phyloP scores from a whole-genome alignment of 2,888 invertebrate species.

The Pyrrhia umbra region DNA sequence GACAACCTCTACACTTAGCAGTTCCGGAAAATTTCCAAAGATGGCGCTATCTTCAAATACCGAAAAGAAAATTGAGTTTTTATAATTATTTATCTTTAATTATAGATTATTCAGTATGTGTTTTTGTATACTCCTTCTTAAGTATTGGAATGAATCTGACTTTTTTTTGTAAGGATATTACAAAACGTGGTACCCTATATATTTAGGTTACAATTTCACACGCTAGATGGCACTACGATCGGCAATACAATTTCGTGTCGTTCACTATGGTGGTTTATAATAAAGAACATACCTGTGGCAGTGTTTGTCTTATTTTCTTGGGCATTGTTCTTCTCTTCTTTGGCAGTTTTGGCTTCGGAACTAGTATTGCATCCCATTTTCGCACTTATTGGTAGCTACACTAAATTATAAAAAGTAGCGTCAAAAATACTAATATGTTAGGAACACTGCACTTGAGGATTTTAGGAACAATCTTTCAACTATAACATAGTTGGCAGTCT shows the following conservation, averaged over 20 bases:
- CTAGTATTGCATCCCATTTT: constrained; percentile 82
- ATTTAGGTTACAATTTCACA: neutral
- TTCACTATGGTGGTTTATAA: neutral
- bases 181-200: too few species aligned
- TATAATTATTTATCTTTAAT: too few species aligned
- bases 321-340: constrained; percentile 70
- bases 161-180: too few species aligned
- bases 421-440: constrained; percentile 41
- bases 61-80: neutral
- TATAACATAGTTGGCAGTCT: constrained; percentile 66
- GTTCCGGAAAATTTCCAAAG: constrained; percentile 40
- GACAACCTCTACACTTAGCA: neutral
- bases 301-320: constrained; percentile 68
- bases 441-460: constrained; percentile 50
- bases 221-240: neutral
- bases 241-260: neutral
- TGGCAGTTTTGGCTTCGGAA: constrained; percentile 75
- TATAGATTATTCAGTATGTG: too few species aligned
- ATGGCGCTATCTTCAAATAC: constrained; percentile 46
- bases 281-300: constrained; percentile 62
- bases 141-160: too few species aligned
- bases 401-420: constrained; percentile 47
- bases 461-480: constrained; percentile 48
- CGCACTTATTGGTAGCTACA: constrained; percentile 47
- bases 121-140: too few species aligned